Percentiles rank a stretch among this genome's conserved stretches.
Conservation (phyloP, 2,113 vertebrate species). For the Oryzias melastigma region DNA sequence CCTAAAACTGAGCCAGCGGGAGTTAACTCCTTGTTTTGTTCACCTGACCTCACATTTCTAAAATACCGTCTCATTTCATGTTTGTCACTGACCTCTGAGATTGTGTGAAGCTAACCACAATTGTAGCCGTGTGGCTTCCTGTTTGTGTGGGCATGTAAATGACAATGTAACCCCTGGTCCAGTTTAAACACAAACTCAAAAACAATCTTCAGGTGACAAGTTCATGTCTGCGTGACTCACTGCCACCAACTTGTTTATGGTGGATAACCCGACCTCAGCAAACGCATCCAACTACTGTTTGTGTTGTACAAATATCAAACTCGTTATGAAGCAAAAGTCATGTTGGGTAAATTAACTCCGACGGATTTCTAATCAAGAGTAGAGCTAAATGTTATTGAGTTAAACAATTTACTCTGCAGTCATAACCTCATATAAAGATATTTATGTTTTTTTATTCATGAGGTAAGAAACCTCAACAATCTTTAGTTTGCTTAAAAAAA, state of each 20-base stretch:
- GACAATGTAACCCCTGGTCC: neutral
- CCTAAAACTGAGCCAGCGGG: neutral
- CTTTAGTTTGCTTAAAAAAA: neutral
- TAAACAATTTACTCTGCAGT: neutral
- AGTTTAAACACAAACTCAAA: conserved; percentile 4
- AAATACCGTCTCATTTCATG: neutral
- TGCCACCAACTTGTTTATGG: neutral
- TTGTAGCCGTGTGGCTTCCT: conserved; percentile 14
- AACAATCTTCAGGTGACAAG: conserved; percentile 12
- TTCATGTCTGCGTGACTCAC: conserved; percentile 19
- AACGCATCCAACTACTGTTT: neutral
- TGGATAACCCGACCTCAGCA: neutral
- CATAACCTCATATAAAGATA: neutral
- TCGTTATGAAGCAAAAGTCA: neutral
- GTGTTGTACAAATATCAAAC: neutral
- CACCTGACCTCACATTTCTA: neutral
- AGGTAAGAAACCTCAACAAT: conserved; percentile 17
- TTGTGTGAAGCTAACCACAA: neutral
- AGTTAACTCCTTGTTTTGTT: neutral
- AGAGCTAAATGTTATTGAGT: too few relatives aligned
- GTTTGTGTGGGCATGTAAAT: neutral
- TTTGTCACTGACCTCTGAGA: neutral
- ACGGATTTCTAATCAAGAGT: too few relatives aligned
- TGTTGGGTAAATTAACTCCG: too few relatives aligned
- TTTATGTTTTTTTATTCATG: conserved; percentile 29